Evolutionary conservation across 1,140 invertebrate genomes (phyloP), one percentile per base, ranked within the genome.

Genomic region (Bactericera cockerelli): DNA sequence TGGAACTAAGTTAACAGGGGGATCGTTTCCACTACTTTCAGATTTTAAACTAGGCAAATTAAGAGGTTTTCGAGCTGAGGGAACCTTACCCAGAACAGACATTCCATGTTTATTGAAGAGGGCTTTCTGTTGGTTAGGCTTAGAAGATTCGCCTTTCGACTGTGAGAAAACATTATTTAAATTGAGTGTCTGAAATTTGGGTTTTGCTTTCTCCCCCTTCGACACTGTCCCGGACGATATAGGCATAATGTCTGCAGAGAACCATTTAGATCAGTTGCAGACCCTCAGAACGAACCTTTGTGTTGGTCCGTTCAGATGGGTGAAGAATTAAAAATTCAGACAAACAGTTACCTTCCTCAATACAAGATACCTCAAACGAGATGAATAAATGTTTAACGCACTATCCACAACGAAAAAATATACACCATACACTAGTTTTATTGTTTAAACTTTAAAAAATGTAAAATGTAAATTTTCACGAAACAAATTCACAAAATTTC

Each of bases 71-170:
- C 93, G 84, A 73, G 88, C 86, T 74, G 83, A 89, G 72, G 88
- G 89, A 75, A 96, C 89, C 85, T 95, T 96, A 78, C 93, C 92
- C 83, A 97, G 83, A 77, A 82, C 90, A 87, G 95, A 92, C 83
- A 96, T 89, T 81, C 93, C 93, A 94, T 95, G 90, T 87, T 87
- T 85, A 69, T 68, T 67, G 36, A 80, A 81, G 77, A 87, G 82
- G 76, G 84, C 90, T 77, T 88, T 89, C 69, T 87, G 84, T 72
- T 84, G 83, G 68, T 85, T 84, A 70, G 86, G 84, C 75, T 90
- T 87, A 70, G 81, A 85, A 74, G 83, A 83, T 78, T 94, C 89
- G 70, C 88, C 89, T 87, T 92, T 67, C 31, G 76, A 71, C 24
- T 13, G 0, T 26, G 26, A 16, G 24, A 22, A 39, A 10, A 39